These are phyloP conservation scores for Cynocephalus volans DNA, from an alignment of 2,113 vertebrate genomes.

Conservation along the genomic window DNA sequence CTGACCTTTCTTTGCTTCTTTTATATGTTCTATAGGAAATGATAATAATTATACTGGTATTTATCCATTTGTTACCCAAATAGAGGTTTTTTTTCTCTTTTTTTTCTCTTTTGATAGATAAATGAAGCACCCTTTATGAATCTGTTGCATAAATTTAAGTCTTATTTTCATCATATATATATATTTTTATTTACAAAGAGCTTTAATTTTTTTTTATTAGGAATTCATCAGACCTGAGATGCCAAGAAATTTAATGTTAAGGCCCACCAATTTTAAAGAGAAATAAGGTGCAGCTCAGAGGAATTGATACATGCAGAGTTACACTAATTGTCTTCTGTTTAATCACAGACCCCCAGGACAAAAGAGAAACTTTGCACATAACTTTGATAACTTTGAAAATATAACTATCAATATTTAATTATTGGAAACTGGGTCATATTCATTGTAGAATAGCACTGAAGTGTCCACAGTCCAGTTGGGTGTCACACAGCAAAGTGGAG, in stretches of 20 bases:
- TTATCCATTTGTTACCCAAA: slow-evolving; percentile 53
- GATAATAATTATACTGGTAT: slow-evolving; percentile 11
- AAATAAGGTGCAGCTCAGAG: background rate
- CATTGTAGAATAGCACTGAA: background rate
- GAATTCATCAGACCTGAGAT: slow-evolving; percentile 20
- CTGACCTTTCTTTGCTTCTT: slow-evolving; percentile 17
- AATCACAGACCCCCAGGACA: background rate
- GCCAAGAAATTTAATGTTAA: slow-evolving; percentile 37
- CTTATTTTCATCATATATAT: background rate
- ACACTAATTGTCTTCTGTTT: background rate
- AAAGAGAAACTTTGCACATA: slow-evolving; percentile 38
- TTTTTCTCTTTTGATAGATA: background rate
- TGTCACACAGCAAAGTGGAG: background rate
- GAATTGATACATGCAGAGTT: background rate
- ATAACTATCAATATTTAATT: background rate
- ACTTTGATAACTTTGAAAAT: slow-evolving; percentile 22
- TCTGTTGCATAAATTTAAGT: slow-evolving; percentile 39
- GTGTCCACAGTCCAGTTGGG: background rate
- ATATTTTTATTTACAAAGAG: background rate
- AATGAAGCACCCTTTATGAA: background rate
- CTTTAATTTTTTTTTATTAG: slow-evolving; percentile 71
- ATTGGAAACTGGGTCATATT: background rate
- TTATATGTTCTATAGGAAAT: background rate
- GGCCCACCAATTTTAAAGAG: slow-evolving; percentile 42
- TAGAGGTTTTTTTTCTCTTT: background rate